Evolutionary conservation across 2,797 vertebrate species (phyloP), one percentile per base, ranked within the genome.

Genomic region (Melanotaenia parkinsoni): DNA sequence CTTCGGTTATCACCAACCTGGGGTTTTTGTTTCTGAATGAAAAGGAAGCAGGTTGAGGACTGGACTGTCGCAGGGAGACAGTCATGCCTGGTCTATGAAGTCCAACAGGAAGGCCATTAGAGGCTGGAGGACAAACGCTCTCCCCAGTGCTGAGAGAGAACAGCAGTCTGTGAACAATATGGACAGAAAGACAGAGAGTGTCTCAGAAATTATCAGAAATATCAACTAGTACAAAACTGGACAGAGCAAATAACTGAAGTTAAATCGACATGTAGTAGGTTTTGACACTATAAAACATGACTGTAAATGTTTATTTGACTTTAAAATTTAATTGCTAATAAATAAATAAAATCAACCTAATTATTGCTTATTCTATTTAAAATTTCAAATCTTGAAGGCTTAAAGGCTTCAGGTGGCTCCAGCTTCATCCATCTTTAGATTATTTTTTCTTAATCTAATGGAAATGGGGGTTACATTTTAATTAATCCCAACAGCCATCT

Each of bases 31-130:
- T 5, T 59, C 24, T 60, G 76, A 28, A 13, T 38, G 65, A 88
- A 60, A 79, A 77, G 50, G 70, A 84, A 72, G 53, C 67, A 35
- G 72, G 67, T 65, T 73, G 72, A 71, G 13, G n/a, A 28, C 20
- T 79, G 81, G 74, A 35, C 43, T 33, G 70, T n/a, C 67, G 45
- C 13, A 75, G 77, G 70, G 54, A 66, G 67, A 89, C 58, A 37
- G 81, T 91, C 89, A 90, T 89, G 79, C 88, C 85, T 82, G 83
- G 77, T 67, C 43, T 3, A 32, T 38, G n/a, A 58, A 66, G 65
- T 47, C 57, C 32, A 57, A 22, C 22, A 40, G 56, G 51, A 35
- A 72, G 47, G 77, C 88, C 88, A 90, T 87, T 14, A 13, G 26
- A 68, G 33, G 50, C 64, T 0, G 57, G 57, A 67, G 76, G 79